These are phyloP conservation scores for Tachysurus fulvidraco DNA, from an alignment of 2,113 vertebrate genomes.

Conservation along the genomic window DNA sequence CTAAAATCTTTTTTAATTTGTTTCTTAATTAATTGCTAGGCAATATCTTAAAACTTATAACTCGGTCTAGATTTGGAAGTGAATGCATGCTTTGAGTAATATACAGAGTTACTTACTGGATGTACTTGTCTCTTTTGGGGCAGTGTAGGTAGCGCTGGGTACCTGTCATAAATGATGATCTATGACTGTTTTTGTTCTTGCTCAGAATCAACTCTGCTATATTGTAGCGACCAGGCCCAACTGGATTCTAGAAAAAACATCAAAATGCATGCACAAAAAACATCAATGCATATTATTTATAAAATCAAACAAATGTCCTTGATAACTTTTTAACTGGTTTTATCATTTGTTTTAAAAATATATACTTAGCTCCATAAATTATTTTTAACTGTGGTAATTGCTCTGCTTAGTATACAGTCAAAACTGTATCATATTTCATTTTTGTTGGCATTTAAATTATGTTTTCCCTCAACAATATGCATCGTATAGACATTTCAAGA, in stretches of 20 bases:
- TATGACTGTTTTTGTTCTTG: slow-evolving; percentile 54
- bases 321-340: neutral
- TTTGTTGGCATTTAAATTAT: neutral
- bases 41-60: neutral
- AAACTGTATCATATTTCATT: neutral
- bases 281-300: too few relatives aligned
- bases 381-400: neutral
- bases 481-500: neutral
- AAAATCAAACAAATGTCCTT: neutral
- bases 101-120: slow-evolving; percentile 66
- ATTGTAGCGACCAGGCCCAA: slow-evolving; percentile 72
- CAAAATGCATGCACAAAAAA: neutral
- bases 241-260: slow-evolving; percentile 61
- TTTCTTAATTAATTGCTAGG: neutral
- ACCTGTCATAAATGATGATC: slow-evolving; percentile 60
- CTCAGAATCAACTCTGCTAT: slow-evolving; percentile 55
- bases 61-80: neutral
- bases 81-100: neutral
- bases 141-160: slow-evolving; percentile 63
- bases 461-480: neutral
- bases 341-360: neutral
- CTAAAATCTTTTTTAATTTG: neutral
- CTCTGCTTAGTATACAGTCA: neutral
- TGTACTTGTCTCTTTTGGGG: slow-evolving; percentile 47
- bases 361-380: neutral